Base-by-base conservation (phyloP, 2,888 invertebrate species). In the Eilema depressum region DNA sequence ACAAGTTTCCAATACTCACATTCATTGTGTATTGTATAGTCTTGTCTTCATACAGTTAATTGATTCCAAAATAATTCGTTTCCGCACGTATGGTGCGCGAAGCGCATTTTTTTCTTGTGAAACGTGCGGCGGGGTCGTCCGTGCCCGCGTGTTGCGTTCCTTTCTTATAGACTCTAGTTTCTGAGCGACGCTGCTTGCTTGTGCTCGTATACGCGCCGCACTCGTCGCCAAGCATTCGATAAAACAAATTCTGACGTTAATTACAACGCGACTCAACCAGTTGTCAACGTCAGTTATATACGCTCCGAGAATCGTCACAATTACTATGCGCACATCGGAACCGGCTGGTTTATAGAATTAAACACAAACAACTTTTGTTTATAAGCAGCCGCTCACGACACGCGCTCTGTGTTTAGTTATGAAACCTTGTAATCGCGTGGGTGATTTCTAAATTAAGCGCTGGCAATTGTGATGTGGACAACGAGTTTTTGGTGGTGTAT, bases 351-450 rank as follows among this genome's bases (percentile, higher is more conserved):
- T 79, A 75, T 76, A 82, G 78, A 75, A 80, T 79, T 82, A 73
- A 78, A 88, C 79, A 86, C 84, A 85, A 88, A 81, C 86, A 78
- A 83, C 82, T 81, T 83, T 90, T 92, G 92, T 93, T 93, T 93
- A 91, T 92, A 93, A 91, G 87, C 90, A 86, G 86, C 85, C 86
- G 86, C 85, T 85, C 80, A 76, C 84, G 81, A 81, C 85, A 86
- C 86, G 82, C 75, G 88, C 81, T 88, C 90, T 87, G 85, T 91
- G 87, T 88, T 90, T 88, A 84, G 85, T 90, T 88, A 88, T 84
- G 85, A 88, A 90, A 90, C 92, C 88, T 92, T 91, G 91, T 88
- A 89, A 90, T 89, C 87, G 91, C 88, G 92, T 90, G 89, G 90
- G 90, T 89, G 89, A 88, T 89, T 89, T 92, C 91, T 93, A 92